phyloP scores from a whole-genome alignment of 2,797 vertebrate species.

The Coendou prehensilis region DNA sequence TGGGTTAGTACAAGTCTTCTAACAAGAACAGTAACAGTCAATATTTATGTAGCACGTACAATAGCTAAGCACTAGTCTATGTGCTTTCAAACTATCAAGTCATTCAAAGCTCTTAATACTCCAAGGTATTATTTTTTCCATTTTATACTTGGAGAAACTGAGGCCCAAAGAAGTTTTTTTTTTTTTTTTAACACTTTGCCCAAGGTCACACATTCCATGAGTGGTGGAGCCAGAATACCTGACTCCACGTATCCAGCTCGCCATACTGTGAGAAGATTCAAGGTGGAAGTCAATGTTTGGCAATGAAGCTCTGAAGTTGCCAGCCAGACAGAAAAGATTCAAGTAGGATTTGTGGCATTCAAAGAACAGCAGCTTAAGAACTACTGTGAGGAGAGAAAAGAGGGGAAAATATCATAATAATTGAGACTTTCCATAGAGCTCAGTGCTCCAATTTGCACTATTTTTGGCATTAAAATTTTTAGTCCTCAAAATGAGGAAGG shows the following conservation, averaged over 20 bases:
- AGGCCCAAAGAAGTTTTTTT: background rate
- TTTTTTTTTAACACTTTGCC: background rate
- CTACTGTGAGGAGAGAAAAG: background rate
- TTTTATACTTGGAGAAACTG: background rate
- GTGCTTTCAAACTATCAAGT: conserved; percentile 5
- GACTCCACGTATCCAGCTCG: background rate
- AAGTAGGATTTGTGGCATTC: background rate
- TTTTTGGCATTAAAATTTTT: conserved; percentile 66
- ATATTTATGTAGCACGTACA: background rate
- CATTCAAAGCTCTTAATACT: background rate
- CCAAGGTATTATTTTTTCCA: background rate
- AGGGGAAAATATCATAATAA: conserved; percentile 28
- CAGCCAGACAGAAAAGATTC: background rate
- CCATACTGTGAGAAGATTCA: background rate
- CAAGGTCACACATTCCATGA: background rate
- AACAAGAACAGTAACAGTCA: background rate
- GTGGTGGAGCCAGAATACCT: background rate
- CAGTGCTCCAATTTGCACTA: conserved; percentile 16
- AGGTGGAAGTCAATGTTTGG: background rate
- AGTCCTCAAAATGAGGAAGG: conserved; percentile 66
- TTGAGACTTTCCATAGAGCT: background rate
- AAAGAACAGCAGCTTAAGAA: conserved; percentile 7
- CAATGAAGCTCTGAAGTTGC: conserved; percentile 4
- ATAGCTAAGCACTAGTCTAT: background rate
- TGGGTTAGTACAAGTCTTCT: background rate